Percentiles rank a stretch among this genome's conserved stretches.
phyloP scores from a whole-genome alignment of 2,113 vertebrate genomes.

The Bothrops jararaca region DNA sequence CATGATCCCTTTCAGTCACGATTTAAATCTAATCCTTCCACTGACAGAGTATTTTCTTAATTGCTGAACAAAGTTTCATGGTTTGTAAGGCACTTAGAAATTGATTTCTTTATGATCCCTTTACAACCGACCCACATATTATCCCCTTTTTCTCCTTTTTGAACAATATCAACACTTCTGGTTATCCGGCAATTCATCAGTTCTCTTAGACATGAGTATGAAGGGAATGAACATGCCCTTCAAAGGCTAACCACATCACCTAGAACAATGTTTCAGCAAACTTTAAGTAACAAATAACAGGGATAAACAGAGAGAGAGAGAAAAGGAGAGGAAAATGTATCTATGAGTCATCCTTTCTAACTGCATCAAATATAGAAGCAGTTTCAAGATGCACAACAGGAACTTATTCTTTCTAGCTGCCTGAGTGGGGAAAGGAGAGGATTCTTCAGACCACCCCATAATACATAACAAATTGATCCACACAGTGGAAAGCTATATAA shows the following conservation, averaged over 20 bases:
- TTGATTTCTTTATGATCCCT: not conserved
- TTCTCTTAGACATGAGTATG: not conserved
- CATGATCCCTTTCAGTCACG: not conserved
- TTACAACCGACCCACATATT: not conserved
- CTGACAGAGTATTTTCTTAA: not conserved
- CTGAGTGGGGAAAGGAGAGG: not conserved
- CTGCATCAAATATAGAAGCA: not conserved
- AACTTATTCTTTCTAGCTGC: not conserved
- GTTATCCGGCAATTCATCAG: not conserved
- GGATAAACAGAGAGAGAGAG: not conserved
- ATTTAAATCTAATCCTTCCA: not conserved
- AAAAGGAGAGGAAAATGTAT: not conserved
- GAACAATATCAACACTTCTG: not conserved
- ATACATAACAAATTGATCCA: not conserved
- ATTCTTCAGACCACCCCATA: not conserved
- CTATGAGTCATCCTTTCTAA: not conserved
- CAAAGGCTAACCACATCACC: not conserved
- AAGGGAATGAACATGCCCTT: not conserved
- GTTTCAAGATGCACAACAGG: not conserved
- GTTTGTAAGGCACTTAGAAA: not conserved
- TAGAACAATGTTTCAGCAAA: not conserved
- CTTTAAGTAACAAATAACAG: not conserved
- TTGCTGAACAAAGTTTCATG: not conserved
- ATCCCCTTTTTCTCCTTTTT: not conserved
- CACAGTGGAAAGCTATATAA: not conserved